Evolutionary conservation across 1,140 invertebrate species (phyloP).

Genomic region (Drosophila ercepeae): DNA sequence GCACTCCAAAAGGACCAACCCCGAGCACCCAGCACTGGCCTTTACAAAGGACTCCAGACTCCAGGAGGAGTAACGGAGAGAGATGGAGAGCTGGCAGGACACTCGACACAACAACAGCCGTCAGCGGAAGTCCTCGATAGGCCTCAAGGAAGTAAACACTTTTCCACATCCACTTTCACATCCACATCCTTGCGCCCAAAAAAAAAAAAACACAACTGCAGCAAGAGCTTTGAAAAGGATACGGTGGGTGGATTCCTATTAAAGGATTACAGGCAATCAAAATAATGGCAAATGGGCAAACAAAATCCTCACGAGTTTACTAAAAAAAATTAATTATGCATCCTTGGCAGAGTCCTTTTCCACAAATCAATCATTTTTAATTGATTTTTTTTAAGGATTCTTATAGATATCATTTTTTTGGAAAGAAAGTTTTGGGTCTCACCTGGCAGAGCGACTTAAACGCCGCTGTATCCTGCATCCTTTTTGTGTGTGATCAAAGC

Average conservation of each 20-base stretch:
- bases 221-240: conserved; percentile 40
- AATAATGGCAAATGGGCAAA: not conserved
- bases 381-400: not conserved
- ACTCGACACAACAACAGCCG: conserved; percentile 41
- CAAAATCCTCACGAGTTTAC: not conserved
- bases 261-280: conserved; percentile 1
- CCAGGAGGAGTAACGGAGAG: not conserved
- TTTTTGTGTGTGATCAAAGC: not conserved
- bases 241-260: not conserved
- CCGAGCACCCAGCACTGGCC: conserved; percentile 14
- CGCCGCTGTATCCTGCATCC: not conserved
- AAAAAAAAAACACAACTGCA: conserved; percentile 5
- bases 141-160: conserved; percentile 80
- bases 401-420: no score
- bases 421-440: no score
- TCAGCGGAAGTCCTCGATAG: conserved; percentile 68
- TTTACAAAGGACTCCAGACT: not conserved
- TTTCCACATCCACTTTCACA: conserved; percentile 23
- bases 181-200: conserved; percentile 24
- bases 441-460: not conserved
- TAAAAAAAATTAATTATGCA: not conserved
- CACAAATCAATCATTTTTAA: not conserved
- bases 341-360: not conserved
- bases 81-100: conserved; percentile 2
- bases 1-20: conserved; percentile 15